phyloP scores from a whole-genome alignment of 1,140 invertebrate species.

The Gryllus bimaculatus region DNA sequence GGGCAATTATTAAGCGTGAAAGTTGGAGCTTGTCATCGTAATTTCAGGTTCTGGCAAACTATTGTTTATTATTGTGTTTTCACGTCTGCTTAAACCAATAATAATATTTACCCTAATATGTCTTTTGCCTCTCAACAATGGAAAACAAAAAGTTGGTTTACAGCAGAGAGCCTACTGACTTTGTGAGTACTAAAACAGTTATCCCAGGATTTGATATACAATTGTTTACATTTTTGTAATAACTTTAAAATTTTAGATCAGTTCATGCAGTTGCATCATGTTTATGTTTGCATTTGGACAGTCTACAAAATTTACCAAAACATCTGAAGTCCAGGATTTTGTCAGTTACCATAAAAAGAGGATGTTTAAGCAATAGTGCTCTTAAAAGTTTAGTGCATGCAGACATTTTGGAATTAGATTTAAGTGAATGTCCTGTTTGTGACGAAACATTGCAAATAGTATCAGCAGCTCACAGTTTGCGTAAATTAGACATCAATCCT shows the following conservation, averaged over 20 bases:
- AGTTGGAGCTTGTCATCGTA: no score
- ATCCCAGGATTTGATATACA: no score
- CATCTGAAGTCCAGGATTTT: neutral
- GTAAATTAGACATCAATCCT: constrained; percentile 7
- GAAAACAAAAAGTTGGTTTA: no score
- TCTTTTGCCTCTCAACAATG: no score
- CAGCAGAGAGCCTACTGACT: no score
- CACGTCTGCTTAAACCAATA: no score
- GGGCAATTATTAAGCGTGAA: no score
- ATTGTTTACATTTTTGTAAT: no score
- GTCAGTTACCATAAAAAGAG: neutral
- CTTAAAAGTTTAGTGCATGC: neutral
- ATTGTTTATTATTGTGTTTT: no score
- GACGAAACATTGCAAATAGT: constrained; percentile 1
- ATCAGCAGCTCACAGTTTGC: neutral
- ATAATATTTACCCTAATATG: no score
- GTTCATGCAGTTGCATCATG: neutral
- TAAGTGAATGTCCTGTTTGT: constrained; percentile 4
- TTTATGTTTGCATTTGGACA: neutral
- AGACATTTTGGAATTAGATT: neutral
- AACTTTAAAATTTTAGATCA: neutral
- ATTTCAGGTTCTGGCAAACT: no score
- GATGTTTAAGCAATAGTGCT: neutral
- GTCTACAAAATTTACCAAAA: neutral
- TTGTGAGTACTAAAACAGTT: no score